A percentile compares a stretch with the other conserved stretches of the same genome.
Conservation (phyloP, 2,888 invertebrate genomes). For the Piscicola geometra region DNA sequence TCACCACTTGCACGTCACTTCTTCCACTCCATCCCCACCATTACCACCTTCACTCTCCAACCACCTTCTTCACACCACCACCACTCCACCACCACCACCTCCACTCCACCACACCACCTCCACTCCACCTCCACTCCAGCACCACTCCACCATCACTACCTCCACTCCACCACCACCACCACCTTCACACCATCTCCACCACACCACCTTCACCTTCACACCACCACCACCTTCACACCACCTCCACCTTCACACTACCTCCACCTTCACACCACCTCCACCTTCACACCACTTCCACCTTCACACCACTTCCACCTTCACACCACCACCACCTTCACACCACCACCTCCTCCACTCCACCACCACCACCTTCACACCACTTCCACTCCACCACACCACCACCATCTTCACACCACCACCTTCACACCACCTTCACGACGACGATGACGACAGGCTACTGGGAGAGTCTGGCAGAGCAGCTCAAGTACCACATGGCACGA, state of each 20-base stretch:
- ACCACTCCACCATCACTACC: too few relatives aligned
- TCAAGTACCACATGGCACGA: slow-evolving; percentile 91
- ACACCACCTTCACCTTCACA: not conserved
- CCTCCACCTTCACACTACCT: not conserved
- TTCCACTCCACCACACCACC: not conserved
- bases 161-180: not conserved
- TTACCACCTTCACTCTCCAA: too few relatives aligned
- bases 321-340: slow-evolving; percentile 1
- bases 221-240: not conserved
- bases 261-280: not conserved
- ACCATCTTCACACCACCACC: not conserved
- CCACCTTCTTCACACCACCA: too few relatives aligned
- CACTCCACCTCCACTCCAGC: too few relatives aligned
- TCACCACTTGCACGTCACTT: too few relatives aligned
- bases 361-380: not conserved
- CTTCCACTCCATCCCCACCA: too few relatives aligned
- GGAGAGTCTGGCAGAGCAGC: slow-evolving; percentile 90
- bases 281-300: not conserved
- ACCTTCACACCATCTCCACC: not conserved
- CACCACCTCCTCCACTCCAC: not conserved
- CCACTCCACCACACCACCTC: too few relatives aligned
- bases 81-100: too few relatives aligned
- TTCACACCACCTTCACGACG: not conserved
- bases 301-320: not conserved
- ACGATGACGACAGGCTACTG: slow-evolving; percentile 68